Base-by-base conservation (phyloP, 2,797 vertebrate genomes). In the Microctenopoma lineatum region DNA sequence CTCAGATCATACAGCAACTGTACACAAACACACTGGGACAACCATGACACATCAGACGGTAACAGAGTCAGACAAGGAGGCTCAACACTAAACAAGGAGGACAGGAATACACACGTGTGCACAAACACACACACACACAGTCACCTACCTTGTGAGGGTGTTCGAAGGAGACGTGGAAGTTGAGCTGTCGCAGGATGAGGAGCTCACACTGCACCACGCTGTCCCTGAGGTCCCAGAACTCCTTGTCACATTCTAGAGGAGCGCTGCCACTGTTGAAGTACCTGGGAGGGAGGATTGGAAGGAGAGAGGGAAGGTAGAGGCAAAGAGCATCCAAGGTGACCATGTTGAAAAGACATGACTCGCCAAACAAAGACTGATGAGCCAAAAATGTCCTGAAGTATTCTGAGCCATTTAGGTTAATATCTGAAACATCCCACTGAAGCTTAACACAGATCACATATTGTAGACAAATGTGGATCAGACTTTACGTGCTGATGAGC, bases 141-240 rank as follows among this genome's bases (percentile, higher is more conserved):
- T 21, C 38, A 62, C 65, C 1, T 61, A 95, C 95, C 92, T 96
- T 96, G 86, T 97, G 96, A 5, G 96, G 96, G 74, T 97, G 96
- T 54, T 95, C 92, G 69, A 97, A 96, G 58, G 94, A 95, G 79
- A 97, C 95, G 3, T 95, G 93, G 84, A 98, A 97, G 80, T 92
- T 91, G 45, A 97, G 93, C 54, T 95, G 93, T 55, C 96, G 87
- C 10, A 96, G 94, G 81, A 96, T 88, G 32, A 97, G 94, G 21
- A 97, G 92, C 80, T 97, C 96, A 57, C 95, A 96, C 87, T 96
- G 95, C 39, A 96, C 95, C 16, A 96, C 93, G 38, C 95, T 98
- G 86, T 96, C 96, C 74, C 95, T 90, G n/a, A 96, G 86, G 70
- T 96, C 95, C 96, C 96, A 97, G 86, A 97, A 98, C 50, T 90